These are phyloP conservation scores for Hyles vespertilio DNA, from an alignment of 1,140 invertebrate species.

Conservation along the genomic window DNA sequence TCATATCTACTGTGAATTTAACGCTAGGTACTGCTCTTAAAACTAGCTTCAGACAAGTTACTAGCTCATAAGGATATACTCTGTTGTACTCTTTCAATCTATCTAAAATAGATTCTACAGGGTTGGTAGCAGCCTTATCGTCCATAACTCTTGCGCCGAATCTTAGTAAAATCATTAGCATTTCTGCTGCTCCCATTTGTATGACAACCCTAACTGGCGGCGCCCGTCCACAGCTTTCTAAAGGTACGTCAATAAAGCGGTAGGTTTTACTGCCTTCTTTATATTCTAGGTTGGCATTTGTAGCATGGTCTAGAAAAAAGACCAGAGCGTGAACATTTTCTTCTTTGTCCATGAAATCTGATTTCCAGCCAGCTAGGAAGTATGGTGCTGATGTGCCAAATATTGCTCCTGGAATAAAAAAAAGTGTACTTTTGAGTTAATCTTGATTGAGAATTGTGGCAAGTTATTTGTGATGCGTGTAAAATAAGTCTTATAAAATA, in stretches of 20 bases:
- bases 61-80: slow-evolving; percentile 80
- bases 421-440: neutral
- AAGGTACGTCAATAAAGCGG: slow-evolving; percentile 86
- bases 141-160: slow-evolving; percentile 79
- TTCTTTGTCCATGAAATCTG: slow-evolving; percentile 85
- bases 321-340: slow-evolving; percentile 85
- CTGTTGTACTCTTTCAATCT: slow-evolving; percentile 79
- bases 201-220: slow-evolving; percentile 82
- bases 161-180: slow-evolving; percentile 82
- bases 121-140: slow-evolving; percentile 68
- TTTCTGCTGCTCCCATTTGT: slow-evolving; percentile 83
- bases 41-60: slow-evolving; percentile 81
- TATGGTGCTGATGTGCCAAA: slow-evolving; percentile 86
- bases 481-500: too few species aligned
- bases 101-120: slow-evolving; percentile 78
- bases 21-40: slow-evolving; percentile 78
- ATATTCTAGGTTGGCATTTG: slow-evolving; percentile 76
- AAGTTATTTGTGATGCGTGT: too few species aligned
- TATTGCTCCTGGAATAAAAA: slow-evolving; percentile 78
- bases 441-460: too few species aligned
- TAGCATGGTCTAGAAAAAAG: slow-evolving; percentile 86
- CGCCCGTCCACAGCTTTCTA: slow-evolving; percentile 84
- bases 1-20: slow-evolving; percentile 53
- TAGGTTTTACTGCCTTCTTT: slow-evolving; percentile 57
- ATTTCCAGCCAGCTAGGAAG: slow-evolving; percentile 89